Evolutionary conservation across 2,113 vertebrate genomes (phyloP), one percentile per base, ranked within the genome.

Genomic region (Trichomycterus rosablanca): DNA sequence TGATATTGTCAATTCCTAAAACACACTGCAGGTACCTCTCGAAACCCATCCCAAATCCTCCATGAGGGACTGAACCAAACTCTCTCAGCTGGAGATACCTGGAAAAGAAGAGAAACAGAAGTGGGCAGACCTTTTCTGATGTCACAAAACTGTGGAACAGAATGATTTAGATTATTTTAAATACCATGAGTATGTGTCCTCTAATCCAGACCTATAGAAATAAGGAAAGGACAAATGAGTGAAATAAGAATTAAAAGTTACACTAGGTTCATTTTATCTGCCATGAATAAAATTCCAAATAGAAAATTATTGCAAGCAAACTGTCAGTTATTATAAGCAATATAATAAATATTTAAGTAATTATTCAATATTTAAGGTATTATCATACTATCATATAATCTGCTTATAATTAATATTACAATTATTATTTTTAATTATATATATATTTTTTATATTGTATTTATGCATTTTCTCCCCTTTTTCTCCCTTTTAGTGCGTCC

Each of bases 21-120:
- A 98, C 77, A 80, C 88, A 95, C 24, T 93, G 95, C 66, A 99
- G 81, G 76, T 91, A 97, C 64, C 95, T 89, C 76, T 99, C 96
- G 77, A 99, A 98, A 44, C 96, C 96, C 89, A 99, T 88, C 42
- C 96, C 95, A 40, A 99, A 99, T 46, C 96, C 96, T 46, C 94
- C 96, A 1, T 98, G 96, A 56, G 95, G 93, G 59, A 88, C 88
- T 0, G 94, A 93, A 63, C 96, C 96, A 53, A 93, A 97, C 58
- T 83, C 88, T 54, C 95, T 90, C 73, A 99, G 83, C 75, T 99
- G 95, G 76, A 96, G 78, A 80, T 99, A 99, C 95, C 96, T 99
- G 83, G 53, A 30, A 34, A 54, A 55, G 16, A 2, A 3, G 9
- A n/a, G 23, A 37, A 4, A 49, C 20, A 35, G 10, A 15, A 24